Percentiles rank a stretch among this genome's conserved stretches.
These are phyloP conservation scores for Nemoura dubitans DNA, from an alignment of 2,888 invertebrate species.

Conservation along the genomic window DNA sequence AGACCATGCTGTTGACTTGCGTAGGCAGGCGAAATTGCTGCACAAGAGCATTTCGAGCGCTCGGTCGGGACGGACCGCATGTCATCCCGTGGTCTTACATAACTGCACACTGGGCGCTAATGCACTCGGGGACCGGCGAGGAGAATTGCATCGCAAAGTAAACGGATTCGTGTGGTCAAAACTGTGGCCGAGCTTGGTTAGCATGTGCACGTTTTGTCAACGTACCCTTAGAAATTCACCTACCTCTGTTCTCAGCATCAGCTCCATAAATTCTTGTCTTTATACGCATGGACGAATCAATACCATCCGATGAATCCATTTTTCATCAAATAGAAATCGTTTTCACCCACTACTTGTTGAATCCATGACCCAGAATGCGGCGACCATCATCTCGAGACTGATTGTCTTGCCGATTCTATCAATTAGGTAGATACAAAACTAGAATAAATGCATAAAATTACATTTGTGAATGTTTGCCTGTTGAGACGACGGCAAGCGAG, in stretches of 20 bases:
- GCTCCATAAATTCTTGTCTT: not conserved
- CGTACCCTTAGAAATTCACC: too few species aligned
- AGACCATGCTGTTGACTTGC: not conserved
- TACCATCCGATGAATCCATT: not conserved
- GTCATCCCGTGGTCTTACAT: not conserved
- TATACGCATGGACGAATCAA: not conserved
- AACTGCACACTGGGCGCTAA: not conserved
- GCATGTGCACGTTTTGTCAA: too few species aligned
- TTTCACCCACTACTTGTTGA: not conserved
- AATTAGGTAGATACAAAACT: not conserved
- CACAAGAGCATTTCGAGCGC: not conserved
- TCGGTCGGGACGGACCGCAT: not conserved
- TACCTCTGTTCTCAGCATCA: too few species aligned
- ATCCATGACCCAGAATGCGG: not conserved
- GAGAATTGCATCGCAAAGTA: not conserved
- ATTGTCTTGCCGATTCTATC: constrained; percentile 1
- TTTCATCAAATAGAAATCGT: not conserved
- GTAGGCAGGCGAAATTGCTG: not conserved
- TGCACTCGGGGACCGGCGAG: not conserved
- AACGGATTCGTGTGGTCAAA: not conserved
- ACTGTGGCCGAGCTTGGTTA: too few species aligned
- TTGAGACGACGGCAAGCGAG: not conserved
- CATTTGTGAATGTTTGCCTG: not conserved
- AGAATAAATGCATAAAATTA: not conserved
- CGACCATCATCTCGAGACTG: not conserved